A percentile compares a stretch with the other conserved stretches of the same genome.
Conservation (phyloP, 2,797 vertebrate species). For the Pseudopleuronectes americanus region DNA sequence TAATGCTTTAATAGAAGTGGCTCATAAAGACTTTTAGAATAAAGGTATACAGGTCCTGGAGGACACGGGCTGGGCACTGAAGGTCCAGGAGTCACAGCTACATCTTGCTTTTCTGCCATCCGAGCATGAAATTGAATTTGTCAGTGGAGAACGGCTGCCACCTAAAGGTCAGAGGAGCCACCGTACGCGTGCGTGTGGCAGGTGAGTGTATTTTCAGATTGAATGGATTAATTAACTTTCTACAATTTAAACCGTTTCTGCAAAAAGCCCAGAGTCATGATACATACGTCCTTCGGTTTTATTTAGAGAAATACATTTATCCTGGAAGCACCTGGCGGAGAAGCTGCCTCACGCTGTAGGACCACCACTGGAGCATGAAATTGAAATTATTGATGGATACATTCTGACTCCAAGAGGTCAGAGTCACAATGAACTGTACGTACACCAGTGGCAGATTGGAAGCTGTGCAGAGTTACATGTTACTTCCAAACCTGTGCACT, state of each 20-base stretch:
- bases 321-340: conserved; percentile 41
- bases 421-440: conserved; percentile 21
- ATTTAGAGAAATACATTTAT: conserved; percentile 21
- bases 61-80: conserved; percentile 18
- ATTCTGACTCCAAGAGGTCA: conserved; percentile 58
- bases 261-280: conserved; percentile 2
- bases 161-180: conserved; percentile 69
- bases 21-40: conserved; percentile 21
- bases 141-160: conserved; percentile 74
- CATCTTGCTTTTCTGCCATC: conserved; percentile 44
- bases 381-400: conserved; percentile 72
- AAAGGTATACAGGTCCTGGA: conserved; percentile 29
- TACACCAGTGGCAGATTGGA: conserved; percentile 5
- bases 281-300: conserved; percentile 12
- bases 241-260: not conserved
- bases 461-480: not conserved
- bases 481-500: not conserved
- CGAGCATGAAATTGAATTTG: conserved; percentile 73
- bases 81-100: conserved; percentile 48
- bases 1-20: conserved; percentile 1
- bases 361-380: conserved; percentile 63
- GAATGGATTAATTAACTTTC: conserved; percentile 6
- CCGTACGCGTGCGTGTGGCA: not conserved
- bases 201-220: conserved; percentile 21
- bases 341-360: conserved; percentile 23